Base-by-base conservation (phyloP, 2,888 invertebrate genomes). In the Chymomyza amoena region DNA sequence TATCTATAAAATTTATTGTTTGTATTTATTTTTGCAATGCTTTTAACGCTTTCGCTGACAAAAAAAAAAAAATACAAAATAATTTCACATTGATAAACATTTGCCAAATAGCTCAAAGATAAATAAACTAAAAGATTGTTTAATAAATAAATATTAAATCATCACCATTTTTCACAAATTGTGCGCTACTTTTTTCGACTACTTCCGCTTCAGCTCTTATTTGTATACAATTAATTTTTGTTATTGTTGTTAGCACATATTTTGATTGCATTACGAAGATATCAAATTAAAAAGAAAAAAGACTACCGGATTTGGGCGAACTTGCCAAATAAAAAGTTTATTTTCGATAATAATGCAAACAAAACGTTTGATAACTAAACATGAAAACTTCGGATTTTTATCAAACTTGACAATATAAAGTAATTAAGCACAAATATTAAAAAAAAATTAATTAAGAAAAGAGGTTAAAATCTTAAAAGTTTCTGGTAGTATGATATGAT, bases 31-130 rank as follows among this genome's bases (percentile, higher is more conserved):
- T 45, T 45, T 10, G 84, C 74, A 80, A 18, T n/a, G 84, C 84
- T 77, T 73, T 70, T 69, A 84, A 76, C 81, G 81, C 81, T 81
- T 84, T 84, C 84, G 81, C 77, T 81, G 80, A 69, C 81, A 68
- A 66, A 64, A 52, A 13, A 45, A 45, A 45, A 13, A 45, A 45
- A 45, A 13, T 3, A 45, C 10, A 10, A 45, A 2, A 45, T 13
- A 45, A 45, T 45, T 45, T 45, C 13, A 45, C 39, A 13, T 45
- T 45, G 39, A 10, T 45, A 45, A 45, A 45, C 13, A 45, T 13
- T 45, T 10, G 39, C 10, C 39, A 13, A 45, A 13, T 13, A 10
- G 39, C 39, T 15, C 2, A 45, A 13, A 45, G 13, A 45, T 10
- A 45, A 7, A 32, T n/a, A 10, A 45, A 10, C 10, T 4, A 1